Conservation (phyloP, 2,888 invertebrate species). For the Tupiocoris notatus region DNA sequence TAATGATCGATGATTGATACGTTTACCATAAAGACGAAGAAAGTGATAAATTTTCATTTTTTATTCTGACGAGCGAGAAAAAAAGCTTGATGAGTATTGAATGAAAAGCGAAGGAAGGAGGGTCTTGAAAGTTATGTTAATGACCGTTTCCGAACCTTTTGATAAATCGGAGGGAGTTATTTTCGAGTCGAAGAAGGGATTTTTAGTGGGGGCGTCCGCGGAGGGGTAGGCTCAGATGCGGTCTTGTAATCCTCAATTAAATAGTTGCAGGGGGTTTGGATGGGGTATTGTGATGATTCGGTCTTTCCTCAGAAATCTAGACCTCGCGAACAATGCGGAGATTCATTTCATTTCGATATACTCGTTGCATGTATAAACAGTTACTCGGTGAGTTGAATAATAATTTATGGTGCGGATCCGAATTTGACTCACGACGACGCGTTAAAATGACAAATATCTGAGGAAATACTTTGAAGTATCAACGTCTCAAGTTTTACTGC, state of each 20-base stretch:
- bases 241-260: slow-evolving; percentile 42
- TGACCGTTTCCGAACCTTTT: slow-evolving; percentile 33
- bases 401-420: no score
- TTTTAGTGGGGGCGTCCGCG: not conserved
- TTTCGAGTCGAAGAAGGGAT: not conserved
- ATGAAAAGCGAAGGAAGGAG: slow-evolving; percentile 11
- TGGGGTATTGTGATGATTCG: not conserved
- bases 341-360: no score
- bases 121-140: slow-evolving; percentile 41
- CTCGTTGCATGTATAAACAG: no score
- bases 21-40: no score
- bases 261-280: slow-evolving; percentile 1
- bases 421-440: no score
- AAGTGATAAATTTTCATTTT: slow-evolving; percentile 23
- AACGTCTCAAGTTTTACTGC: no score
- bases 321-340: not conserved
- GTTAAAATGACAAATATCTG: no score
- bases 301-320: not conserved
- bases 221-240: slow-evolving; percentile 30
- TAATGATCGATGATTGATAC: no score
- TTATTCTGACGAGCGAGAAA: not conserved
- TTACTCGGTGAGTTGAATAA: no score
- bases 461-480: no score
- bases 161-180: slow-evolving; percentile 32
- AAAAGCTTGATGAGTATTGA: slow-evolving; percentile 25